Base-by-base conservation (phyloP, 2,113 vertebrate species). In the Dermatemys mawii region DNA sequence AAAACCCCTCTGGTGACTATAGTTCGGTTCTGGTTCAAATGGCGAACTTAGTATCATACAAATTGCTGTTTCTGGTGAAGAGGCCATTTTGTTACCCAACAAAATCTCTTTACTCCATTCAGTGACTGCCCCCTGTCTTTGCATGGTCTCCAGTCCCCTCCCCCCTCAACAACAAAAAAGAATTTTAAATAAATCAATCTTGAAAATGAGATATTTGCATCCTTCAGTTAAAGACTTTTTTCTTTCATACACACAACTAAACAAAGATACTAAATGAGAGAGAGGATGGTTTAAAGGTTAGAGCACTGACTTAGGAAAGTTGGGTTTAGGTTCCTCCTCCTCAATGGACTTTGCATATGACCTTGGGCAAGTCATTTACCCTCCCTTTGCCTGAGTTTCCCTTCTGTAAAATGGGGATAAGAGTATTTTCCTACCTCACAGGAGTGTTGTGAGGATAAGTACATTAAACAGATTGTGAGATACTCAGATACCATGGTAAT, bases 191-290 rank as follows among this genome's bases (percentile, higher is more conserved):
- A 78, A 94, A 73, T 13, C 44, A 87, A 49, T 89, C 90, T 87
- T 93, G 81, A 80, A 93, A 93, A 87, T 81, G 2, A 87, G 84
- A 60, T n/a, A 87, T 91, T 90, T 86, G 2, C 67, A 87, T 89
- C 12, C 84, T 83, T 90, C 35, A 67, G 67, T 49, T 17, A 57
- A 88, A 87, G 48, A 3, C 1, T 9, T 19, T 1, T 13, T 12
- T 12, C n/a, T 4, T 29, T 5, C 0, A 0, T 21, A 57, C 90
- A 84, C 3, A 78, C 94, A 86, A 60, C 8, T 2, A 49, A 88
- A 88, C 8, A 3, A 29, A 24, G 63, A 21, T 38, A n/a, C 17
- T 22, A 70, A 54, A 10, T 41, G 87, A 53, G 76, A 50, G 60
- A 70, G 80, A 35, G 21, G 1, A 11, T 80, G 6, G 6, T 57